phyloP scores from a whole-genome alignment of 2,888 invertebrate species.

The Girardia tigrina region DNA sequence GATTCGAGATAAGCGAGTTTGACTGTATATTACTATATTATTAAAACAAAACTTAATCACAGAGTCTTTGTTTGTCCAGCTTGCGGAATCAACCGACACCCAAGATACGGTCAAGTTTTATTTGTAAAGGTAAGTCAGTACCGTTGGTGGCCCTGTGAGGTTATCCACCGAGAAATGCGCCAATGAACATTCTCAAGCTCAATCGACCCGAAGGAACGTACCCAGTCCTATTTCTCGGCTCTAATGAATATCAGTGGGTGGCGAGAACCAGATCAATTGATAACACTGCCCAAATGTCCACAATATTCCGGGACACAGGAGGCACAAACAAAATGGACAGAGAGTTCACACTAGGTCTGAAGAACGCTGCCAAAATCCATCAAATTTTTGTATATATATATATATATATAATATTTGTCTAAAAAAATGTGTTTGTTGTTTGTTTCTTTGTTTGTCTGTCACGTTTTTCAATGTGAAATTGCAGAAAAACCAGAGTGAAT shows the following conservation, averaged over 20 bases:
- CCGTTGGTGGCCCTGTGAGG: slow-evolving; percentile 85
- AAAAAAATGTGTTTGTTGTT: too few species aligned
- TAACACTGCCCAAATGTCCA: background rate
- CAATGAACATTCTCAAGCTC: slow-evolving; percentile 62
- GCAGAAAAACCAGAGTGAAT: too few species aligned
- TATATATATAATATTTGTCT: too few species aligned
- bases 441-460: too few species aligned
- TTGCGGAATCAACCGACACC: background rate
- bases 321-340: background rate
- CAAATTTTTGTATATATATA: too few species aligned
- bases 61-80: too few species aligned
- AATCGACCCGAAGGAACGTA: slow-evolving; percentile 70
- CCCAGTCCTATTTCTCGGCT: slow-evolving; percentile 79
- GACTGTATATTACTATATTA: too few species aligned
- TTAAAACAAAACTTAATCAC: too few species aligned
- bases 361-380: too few species aligned
- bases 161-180: slow-evolving; percentile 70
- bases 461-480: too few species aligned
- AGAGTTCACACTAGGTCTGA: background rate
- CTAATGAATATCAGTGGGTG: slow-evolving; percentile 63
- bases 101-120: slow-evolving; percentile 78
- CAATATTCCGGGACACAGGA: background rate
- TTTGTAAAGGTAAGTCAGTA: slow-evolving; percentile 76
- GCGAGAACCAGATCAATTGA: slow-evolving; percentile 2
- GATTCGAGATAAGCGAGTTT: too few species aligned